These are phyloP conservation scores for Gadus macrocephalus DNA, from an alignment of 2,113 vertebrate genomes.

Conservation along the genomic window DNA sequence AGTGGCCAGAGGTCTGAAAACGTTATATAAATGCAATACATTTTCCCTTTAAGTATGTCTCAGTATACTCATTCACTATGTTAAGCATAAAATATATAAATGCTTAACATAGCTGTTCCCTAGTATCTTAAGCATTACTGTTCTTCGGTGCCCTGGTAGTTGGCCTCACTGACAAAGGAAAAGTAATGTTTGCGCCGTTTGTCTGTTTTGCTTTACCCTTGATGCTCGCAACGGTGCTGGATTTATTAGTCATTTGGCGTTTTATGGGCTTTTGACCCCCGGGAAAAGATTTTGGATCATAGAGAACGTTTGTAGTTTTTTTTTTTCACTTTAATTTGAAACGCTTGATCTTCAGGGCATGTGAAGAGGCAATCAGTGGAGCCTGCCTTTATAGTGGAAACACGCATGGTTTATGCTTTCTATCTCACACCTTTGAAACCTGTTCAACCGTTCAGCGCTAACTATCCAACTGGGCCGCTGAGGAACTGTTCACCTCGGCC, in stretches of 20 bases:
- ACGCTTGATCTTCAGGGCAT: constrained; percentile 46
- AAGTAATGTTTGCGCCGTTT: constrained; percentile 24
- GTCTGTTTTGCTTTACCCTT: constrained; percentile 57
- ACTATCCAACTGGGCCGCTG: constrained; percentile 11
- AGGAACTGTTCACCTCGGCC: not conserved
- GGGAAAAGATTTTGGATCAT: constrained; percentile 55
- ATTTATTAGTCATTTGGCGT: constrained; percentile 48
- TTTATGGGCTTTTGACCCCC: constrained; percentile 59
- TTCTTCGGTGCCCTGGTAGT: constrained; percentile 31
- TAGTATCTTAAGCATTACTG: not conserved
- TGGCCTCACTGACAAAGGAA: constrained; percentile 37
- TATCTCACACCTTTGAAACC: constrained; percentile 47
- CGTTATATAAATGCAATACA: too few species aligned
- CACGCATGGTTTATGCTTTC: constrained; percentile 38
- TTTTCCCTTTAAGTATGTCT: too few species aligned
- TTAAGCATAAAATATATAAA: not conserved
- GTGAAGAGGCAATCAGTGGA: constrained; percentile 10
- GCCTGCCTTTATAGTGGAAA: constrained; percentile 41
- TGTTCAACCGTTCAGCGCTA: constrained; percentile 11
- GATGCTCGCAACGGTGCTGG: constrained; percentile 43
- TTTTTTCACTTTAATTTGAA: constrained; percentile 43
- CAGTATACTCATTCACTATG: not conserved
- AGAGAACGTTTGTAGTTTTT: constrained; percentile 33
- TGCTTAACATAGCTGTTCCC: not conserved
- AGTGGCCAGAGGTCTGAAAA: too few species aligned